A percentile compares a stretch with the other conserved stretches of the same genome.
These are phyloP conservation scores for Psococerastis gibbosa DNA, from an alignment of 2,888 invertebrate genomes.

Conservation along the genomic window DNA sequence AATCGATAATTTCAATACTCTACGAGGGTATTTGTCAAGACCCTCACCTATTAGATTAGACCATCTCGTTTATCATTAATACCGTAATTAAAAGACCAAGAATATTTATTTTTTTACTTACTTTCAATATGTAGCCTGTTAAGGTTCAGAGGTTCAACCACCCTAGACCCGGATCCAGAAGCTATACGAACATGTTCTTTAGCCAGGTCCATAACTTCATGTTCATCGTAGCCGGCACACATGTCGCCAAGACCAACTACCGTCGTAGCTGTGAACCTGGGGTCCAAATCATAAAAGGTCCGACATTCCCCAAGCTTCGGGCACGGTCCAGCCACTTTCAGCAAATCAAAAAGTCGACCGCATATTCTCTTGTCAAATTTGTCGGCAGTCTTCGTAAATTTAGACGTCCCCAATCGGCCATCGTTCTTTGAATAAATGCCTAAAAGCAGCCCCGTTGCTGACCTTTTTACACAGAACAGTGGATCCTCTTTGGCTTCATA, in stretches of 20 bases:
- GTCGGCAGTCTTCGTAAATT: constrained; percentile 26
- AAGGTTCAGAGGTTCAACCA: constrained; percentile 30
- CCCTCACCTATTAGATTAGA: no score
- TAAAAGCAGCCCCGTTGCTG: not conserved
- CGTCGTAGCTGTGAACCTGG: constrained; percentile 42
- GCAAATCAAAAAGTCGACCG: constrained; percentile 34
- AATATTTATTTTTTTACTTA: no score
- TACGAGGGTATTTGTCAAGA: no score
- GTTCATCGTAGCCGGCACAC: constrained; percentile 41
- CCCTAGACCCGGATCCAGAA: constrained; percentile 37
- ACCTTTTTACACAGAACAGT: not conserved
- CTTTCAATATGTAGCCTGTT: constrained; percentile 3
- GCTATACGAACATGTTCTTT: constrained; percentile 56
- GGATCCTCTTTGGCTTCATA: not conserved
- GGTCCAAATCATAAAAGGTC: constrained; percentile 43
- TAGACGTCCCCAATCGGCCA: not conserved
- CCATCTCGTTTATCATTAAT: no score
- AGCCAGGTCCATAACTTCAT: constrained; percentile 52
- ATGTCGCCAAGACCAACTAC: constrained; percentile 56
- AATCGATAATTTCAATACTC: no score
- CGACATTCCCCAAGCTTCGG: constrained; percentile 35
- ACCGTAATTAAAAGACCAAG: no score
- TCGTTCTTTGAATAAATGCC: constrained; percentile 5
- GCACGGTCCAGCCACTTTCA: constrained; percentile 27
- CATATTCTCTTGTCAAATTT: constrained; percentile 34